These are phyloP conservation scores for Gymnoscopelus microlampas DNA, from an alignment of 2,797 vertebrate genomes.

Conservation along the genomic window DNA sequence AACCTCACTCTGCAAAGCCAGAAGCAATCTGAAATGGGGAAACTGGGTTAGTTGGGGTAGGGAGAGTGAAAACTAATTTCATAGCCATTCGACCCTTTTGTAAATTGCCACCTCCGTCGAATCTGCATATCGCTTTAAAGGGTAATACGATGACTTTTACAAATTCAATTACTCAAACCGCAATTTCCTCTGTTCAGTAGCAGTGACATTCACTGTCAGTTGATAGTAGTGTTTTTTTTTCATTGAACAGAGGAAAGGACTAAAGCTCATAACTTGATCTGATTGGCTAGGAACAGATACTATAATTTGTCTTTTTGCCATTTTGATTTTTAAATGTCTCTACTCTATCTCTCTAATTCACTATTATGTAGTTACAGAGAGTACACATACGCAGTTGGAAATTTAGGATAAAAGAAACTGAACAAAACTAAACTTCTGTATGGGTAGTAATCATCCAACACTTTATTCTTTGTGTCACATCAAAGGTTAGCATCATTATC, in stretches of 20 bases:
- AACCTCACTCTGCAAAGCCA: conserved; percentile 33
- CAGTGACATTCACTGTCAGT: conserved; percentile 59
- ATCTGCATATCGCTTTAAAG: conserved; percentile 60
- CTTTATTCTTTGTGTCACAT: too few species aligned
- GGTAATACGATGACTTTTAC: conserved; percentile 65
- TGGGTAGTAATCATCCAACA: too few species aligned
- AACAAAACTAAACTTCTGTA: too few species aligned
- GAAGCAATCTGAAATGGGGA: conserved; percentile 49
- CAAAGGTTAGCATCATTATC: too few species aligned
- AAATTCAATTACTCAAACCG: conserved; percentile 68
- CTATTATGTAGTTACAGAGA: too few species aligned
- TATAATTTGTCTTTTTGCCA: conserved; percentile 16
- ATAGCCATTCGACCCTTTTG: conserved; percentile 44
- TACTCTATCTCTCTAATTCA: too few species aligned
- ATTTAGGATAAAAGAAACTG: too few species aligned
- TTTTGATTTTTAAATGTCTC: conserved; percentile 19
- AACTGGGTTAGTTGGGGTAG: conserved; percentile 33
- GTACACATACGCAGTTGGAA: too few species aligned
- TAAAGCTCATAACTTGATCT: conserved; percentile 32
- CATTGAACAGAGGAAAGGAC: conserved; percentile 15
- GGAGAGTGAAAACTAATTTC: conserved; percentile 40
- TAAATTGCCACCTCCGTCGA: conserved; percentile 51
- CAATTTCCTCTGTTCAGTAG: conserved; percentile 55
- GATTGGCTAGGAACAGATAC: conserved; percentile 31
- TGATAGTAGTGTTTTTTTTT: conserved; percentile 42